phyloP scores from a whole-genome alignment of 2,888 invertebrate genomes.

The Habroteleia sp. region DNA sequence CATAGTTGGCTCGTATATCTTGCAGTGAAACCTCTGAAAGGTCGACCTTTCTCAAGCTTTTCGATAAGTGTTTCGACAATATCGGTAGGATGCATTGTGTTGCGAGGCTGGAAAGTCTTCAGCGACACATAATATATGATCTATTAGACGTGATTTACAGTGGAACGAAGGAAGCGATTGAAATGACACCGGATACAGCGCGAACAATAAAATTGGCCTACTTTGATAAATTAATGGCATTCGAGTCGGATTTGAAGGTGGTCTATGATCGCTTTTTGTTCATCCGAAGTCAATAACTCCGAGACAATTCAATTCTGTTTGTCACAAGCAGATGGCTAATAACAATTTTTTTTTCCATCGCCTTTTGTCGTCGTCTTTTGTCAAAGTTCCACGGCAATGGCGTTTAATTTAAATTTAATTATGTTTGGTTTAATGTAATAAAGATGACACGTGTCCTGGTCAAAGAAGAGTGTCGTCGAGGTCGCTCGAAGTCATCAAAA shows the following conservation, averaged over 20 bases:
- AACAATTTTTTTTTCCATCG: neutral
- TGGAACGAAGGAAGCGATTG: constrained; percentile 44
- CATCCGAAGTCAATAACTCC: constrained; percentile 3
- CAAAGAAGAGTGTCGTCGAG: constrained; percentile 4
- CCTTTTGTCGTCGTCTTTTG: neutral
- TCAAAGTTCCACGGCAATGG: neutral
- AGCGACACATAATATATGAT: constrained; percentile 54
- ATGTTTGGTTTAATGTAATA: neutral
- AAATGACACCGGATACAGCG: constrained; percentile 50
- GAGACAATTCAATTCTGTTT: constrained; percentile 16
- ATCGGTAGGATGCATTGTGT: constrained; percentile 63
- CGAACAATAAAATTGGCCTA: constrained; percentile 44
- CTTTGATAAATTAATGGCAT: constrained; percentile 60
- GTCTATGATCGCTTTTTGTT: constrained; percentile 32
- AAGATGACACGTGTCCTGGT: constrained; percentile 34
- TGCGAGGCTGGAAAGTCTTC: constrained; percentile 36
- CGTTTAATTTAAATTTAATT: constrained; percentile 28
- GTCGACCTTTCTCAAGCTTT: constrained; percentile 56
- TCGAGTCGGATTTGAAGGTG: constrained; percentile 49
- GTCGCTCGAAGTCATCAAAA: constrained; percentile 9
- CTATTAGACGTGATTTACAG: constrained; percentile 58
- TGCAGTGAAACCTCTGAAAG: constrained; percentile 66
- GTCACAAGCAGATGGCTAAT: constrained; percentile 35
- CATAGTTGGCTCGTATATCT: constrained; percentile 64
- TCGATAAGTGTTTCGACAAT: constrained; percentile 67